Evolutionary conservation across 2,888 invertebrate species (phyloP).

Genomic region (Apodemia hepburni): DNA sequence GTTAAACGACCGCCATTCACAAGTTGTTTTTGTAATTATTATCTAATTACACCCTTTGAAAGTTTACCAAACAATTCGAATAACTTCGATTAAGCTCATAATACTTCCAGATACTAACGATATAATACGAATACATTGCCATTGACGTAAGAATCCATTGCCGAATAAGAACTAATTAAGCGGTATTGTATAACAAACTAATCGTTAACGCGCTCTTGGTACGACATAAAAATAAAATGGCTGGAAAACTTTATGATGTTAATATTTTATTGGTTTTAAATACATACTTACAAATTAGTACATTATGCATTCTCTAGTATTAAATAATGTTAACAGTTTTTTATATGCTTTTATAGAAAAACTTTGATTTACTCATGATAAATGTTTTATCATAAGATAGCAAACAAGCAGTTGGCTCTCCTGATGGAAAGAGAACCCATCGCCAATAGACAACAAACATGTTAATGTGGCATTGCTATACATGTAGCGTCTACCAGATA

Average conservation of each 20-base stretch:
- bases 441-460: too few relatives aligned
- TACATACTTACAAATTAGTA: too few relatives aligned
- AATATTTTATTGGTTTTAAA: neutral
- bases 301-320: too few relatives aligned
- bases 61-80: slow-evolving; percentile 25
- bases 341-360: too few relatives aligned
- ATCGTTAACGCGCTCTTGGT: neutral
- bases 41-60: slow-evolving; percentile 15
- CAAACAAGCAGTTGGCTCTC: too few relatives aligned
- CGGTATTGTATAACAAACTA: slow-evolving; percentile 4
- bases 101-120: neutral
- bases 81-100: slow-evolving; percentile 22
- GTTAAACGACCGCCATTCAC: neutral
- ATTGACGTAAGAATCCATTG: neutral
- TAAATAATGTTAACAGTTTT: too few relatives aligned
- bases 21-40: slow-evolving; percentile 15
- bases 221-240: neutral
- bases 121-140: slow-evolving; percentile 2
- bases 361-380: too few relatives aligned
- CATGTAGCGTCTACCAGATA: too few relatives aligned
- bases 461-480: too few relatives aligned
- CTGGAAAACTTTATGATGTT: neutral
- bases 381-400: too few relatives aligned
- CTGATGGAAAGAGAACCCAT: too few relatives aligned
- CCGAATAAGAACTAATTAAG: neutral